Conservation (phyloP, 2,797 vertebrate genomes). For the Micropoecilia bifurca region DNA sequence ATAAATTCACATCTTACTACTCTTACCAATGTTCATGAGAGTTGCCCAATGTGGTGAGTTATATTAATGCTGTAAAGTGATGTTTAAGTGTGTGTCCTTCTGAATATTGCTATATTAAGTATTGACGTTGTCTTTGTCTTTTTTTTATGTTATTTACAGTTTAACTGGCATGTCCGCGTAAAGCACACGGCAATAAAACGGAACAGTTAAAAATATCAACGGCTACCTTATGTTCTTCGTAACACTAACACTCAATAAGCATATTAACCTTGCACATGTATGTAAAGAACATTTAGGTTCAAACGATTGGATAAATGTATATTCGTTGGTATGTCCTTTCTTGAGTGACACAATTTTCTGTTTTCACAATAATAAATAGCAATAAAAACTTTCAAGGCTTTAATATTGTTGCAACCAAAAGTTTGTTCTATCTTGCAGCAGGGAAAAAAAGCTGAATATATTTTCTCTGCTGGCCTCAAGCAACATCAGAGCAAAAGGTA, state of each 20-base stretch:
- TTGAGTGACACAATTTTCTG: neutral
- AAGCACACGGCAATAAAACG: too few relatives aligned
- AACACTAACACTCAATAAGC: neutral
- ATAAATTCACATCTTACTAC: too few relatives aligned
- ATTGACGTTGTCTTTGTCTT: too few relatives aligned
- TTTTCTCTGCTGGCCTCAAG: slow-evolving; percentile 1
- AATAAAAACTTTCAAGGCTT: neutral
- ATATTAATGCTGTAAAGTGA: too few relatives aligned
- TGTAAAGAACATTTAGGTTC: neutral
- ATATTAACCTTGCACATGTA: neutral
- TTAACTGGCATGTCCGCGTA: too few relatives aligned
- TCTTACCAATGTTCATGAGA: too few relatives aligned
- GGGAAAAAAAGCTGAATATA: slow-evolving; percentile 24
- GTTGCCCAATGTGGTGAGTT: too few relatives aligned
- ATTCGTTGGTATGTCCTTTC: neutral
- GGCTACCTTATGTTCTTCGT: too few relatives aligned
- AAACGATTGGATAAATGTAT: neutral
- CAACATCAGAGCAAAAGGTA: neutral
- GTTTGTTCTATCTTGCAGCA: slow-evolving; percentile 15
- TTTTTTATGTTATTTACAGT: too few relatives aligned
- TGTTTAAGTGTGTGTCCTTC: too few relatives aligned
- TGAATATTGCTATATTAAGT: too few relatives aligned
- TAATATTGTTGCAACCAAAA: slow-evolving; percentile 4
- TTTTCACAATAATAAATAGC: neutral
- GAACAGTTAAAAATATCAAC: too few relatives aligned